phyloP scores from a whole-genome alignment of 2,113 vertebrate genomes.

The Leucopsar rothschildi region DNA sequence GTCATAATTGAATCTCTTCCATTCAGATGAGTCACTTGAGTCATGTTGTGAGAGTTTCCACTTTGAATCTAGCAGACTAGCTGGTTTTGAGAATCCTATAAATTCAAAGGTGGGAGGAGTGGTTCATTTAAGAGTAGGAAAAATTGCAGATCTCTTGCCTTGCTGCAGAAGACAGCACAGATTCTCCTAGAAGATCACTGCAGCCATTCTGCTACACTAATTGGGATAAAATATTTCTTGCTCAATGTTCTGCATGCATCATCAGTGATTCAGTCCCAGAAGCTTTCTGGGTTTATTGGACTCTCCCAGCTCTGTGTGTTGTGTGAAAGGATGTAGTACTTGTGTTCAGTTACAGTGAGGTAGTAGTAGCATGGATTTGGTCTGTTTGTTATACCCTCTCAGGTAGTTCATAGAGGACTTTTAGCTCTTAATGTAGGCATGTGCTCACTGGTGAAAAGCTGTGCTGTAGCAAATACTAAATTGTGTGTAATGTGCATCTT shows the following conservation, averaged over 20 bases:
- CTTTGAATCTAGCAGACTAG: not conserved
- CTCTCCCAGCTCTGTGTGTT: not conserved
- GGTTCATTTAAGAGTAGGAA: not conserved
- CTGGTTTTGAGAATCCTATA: slow-evolving; percentile 18
- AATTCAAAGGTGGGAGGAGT: not conserved
- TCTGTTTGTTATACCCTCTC: not conserved
- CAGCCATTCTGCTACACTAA: not conserved
- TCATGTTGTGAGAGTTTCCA: slow-evolving; percentile 24
- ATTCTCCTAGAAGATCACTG: not conserved
- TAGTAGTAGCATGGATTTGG: not conserved
- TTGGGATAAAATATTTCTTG: not conserved
- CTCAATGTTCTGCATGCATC: not conserved
- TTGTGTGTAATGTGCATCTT: not conserved
- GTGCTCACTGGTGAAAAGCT: not conserved
- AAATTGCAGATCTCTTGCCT: not conserved
- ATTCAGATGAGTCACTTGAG: slow-evolving; percentile 31
- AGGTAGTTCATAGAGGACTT: not conserved
- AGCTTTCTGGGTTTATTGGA: not conserved
- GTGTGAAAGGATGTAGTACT: not conserved
- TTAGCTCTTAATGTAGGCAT: not conserved
- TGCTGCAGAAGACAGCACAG: not conserved
- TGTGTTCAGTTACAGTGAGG: not conserved
- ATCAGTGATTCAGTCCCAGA: not conserved
- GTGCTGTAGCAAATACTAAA: not conserved
- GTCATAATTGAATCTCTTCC: slow-evolving; percentile 15